Conservation (phyloP, 37 sponge, comb jelly and placozoan species). For the Haliclona indistincta region DNA sequence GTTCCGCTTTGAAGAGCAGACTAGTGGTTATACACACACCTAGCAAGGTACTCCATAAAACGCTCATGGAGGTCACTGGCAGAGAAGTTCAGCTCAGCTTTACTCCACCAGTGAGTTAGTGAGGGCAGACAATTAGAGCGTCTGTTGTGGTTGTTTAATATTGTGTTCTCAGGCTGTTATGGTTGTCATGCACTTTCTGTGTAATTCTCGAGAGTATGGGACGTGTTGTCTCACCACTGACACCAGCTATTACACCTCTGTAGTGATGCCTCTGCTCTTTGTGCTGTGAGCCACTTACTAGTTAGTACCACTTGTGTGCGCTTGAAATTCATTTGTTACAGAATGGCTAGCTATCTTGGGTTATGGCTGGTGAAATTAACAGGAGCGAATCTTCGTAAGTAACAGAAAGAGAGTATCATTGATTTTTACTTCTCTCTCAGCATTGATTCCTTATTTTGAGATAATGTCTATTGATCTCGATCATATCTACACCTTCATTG, state of each 20-base stretch:
- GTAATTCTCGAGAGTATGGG: not conserved
- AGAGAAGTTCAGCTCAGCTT: too few relatives aligned
- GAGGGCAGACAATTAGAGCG: too few relatives aligned
- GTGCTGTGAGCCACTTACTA: not conserved
- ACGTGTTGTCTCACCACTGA: not conserved
- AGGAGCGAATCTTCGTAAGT: not conserved
- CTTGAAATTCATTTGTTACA: not conserved
- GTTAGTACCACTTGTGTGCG: not conserved
- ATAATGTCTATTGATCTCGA: not conserved
- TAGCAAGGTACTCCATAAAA: too few relatives aligned
- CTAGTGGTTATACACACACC: too few relatives aligned
- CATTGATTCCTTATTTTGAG: not conserved
- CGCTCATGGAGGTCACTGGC: too few relatives aligned
- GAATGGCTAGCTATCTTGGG: not conserved
- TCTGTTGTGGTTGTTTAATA: not conserved
- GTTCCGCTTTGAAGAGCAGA: too few relatives aligned
- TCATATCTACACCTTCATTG: not conserved
- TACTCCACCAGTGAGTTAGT: too few relatives aligned
- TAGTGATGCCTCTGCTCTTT: not conserved
- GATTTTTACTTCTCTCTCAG: not conserved
- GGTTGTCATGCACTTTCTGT: not conserved
- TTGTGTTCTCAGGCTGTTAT: not conserved
- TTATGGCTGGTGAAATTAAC: not conserved
- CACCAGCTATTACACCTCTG: not conserved
- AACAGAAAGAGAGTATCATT: not conserved